Evolutionary conservation across 2,797 vertebrate genomes (phyloP).

Genomic region (Spinus pinus): DNA sequence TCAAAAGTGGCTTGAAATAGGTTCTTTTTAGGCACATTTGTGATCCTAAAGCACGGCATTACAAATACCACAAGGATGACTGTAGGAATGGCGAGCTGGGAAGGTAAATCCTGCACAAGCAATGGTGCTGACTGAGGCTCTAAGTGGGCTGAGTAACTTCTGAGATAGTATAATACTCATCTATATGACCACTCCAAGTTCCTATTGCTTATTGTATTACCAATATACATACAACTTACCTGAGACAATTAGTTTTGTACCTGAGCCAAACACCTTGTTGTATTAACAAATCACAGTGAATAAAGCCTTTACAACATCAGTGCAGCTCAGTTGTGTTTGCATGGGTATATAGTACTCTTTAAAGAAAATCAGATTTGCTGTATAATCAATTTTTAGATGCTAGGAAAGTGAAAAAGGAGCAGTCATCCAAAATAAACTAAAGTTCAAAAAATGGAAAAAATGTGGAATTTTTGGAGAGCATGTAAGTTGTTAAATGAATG

Average conservation of each 20-base stretch:
- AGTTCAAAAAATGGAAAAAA: neutral
- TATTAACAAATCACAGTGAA: neutral
- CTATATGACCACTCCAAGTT: neutral
- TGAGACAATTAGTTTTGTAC: constrained; percentile 31
- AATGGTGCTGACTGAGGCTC: neutral
- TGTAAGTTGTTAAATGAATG: neutral
- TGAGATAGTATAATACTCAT: neutral
- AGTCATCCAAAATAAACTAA: neutral
- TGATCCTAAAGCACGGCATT: neutral
- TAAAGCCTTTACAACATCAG: neutral
- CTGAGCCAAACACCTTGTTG: neutral
- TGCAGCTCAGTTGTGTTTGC: neutral
- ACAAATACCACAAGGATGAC: neutral
- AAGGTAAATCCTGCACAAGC: neutral
- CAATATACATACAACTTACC: constrained; percentile 14
- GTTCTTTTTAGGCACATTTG: neutral
- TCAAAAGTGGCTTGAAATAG: neutral
- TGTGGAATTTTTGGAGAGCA: neutral
- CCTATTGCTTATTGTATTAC: neutral
- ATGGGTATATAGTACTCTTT: neutral
- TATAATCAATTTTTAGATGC: neutral
- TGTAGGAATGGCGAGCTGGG: neutral
- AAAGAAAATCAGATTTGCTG: neutral
- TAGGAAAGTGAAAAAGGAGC: neutral
- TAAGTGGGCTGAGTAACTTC: neutral